Evolutionary conservation across 2,797 vertebrate species (phyloP), one percentile per base, ranked within the genome.

Genomic region (Sebastes ruberrimus): DNA sequence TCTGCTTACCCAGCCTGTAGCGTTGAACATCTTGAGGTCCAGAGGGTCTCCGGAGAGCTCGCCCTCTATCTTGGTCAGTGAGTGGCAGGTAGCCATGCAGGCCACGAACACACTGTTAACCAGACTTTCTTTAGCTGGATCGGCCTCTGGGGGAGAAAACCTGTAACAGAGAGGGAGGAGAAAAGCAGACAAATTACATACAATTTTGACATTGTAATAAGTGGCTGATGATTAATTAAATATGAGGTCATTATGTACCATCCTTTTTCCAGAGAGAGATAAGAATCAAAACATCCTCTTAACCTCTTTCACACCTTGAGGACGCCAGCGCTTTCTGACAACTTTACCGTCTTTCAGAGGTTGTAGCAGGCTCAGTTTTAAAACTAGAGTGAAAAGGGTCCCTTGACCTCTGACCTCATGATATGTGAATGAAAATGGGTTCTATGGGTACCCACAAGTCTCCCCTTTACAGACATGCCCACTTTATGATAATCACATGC

Each of bases 21-120:
- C 97, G 84, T 95, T 95, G 83, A 99, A 99, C 97, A 99, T 99
- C 95, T 99, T 99, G 85, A 99, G 95, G 93, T 99, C 98, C 55
- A 99, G 95, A 0, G 99, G 99, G 89, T 99, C 98, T 86, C 98
- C 99, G n/a, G 98, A 99, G 79, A 99, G 96, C 6, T 97, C 91
- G 9, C 98, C 98, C 81, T 97, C 97, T 42, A 99, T 98, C 92
- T 97, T 99, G 83, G 98, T 99, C 81, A 99, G 97, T 5, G 98
- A 98, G 93, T 99, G 99, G 93, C 99, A 99, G 64, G 96, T 95
- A 63, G 98, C 98, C 98, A 99, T 99, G 91, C 98, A 97, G 82
- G 97, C 96, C 78, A 99, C 95, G 83, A 99, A 99, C 7, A 90
- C 89, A 3, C 97, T 96, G 89, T 95, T 96, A 56, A 97, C 94